These are phyloP conservation scores for Charaxes varanes DNA, from an alignment of 1,140 invertebrate species.

Conservation along the genomic window DNA sequence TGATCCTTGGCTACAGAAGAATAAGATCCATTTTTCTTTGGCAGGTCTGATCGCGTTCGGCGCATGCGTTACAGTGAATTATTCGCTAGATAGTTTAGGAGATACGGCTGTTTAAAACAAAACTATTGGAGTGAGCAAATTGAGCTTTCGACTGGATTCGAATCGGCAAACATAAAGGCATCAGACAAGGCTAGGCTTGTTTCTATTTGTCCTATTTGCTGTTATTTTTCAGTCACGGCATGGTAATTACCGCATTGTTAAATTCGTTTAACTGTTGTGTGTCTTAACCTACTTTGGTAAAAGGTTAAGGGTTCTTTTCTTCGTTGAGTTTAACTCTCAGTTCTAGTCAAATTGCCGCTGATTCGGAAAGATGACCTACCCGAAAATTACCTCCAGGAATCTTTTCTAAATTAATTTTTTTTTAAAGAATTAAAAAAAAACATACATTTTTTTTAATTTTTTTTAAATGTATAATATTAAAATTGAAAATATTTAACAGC, in stretches of 20 bases:
- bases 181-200: constrained; percentile 19
- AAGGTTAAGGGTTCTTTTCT: too few species aligned
- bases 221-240: constrained; percentile 5
- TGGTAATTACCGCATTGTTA: constrained; percentile 3
- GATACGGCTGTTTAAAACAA: constrained; percentile 61
- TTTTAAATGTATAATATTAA: too few species aligned
- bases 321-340: too few species aligned
- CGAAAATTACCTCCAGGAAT: too few species aligned
- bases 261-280: constrained; percentile 4
- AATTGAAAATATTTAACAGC: too few species aligned
- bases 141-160: constrained; percentile 52
- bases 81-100: constrained; percentile 62
- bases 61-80: constrained; percentile 50
- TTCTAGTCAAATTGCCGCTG: too few species aligned
- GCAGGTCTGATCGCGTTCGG: constrained; percentile 13
- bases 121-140: constrained; percentile 64
- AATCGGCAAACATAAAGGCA: constrained; percentile 34
- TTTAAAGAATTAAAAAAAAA: too few species aligned
- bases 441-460: too few species aligned
- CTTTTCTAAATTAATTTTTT: too few species aligned
- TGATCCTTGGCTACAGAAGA: background rate
- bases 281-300: too few species aligned
- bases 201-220: constrained; percentile 9
- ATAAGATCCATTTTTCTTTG: constrained; percentile 20
- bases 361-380: too few species aligned